Evolutionary conservation across 30 jellyfish, hydroid and myxozoan genomes (phyloP), one percentile per base, ranked within the genome.

Genomic region (Turritopsis dohrnii): DNA sequence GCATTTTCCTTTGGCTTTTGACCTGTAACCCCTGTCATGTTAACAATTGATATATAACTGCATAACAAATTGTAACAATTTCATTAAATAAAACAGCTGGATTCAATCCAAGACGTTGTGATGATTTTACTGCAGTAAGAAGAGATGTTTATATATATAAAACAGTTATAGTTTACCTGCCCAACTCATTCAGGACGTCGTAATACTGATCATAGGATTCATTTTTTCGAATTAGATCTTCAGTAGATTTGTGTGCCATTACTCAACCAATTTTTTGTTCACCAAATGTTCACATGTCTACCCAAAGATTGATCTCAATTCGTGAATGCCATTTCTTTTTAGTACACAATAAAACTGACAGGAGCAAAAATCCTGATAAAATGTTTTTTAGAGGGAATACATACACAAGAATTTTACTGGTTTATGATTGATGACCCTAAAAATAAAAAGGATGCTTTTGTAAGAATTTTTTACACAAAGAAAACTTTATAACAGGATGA

Each of bases 121-220:
- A 53, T 20, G 23, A n/a, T n/a, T n/a, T n/a, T n/a, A n/a, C n/a
- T n/a, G n/a, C n/a, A n/a, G n/a, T n/a, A n/a, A n/a, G n/a, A 18
- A 28, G 27, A 1, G 72, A 28, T 7, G 84, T 21, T 27, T 82
- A 20, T 1, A 31, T 18, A 52, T 22, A 31, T 19, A 28, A 65
- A 21, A 8, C 54, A 19, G 7, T 20, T 81, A 82, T 1, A 19
- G 60, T 87, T 74, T 83, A 94, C 99, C 99, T 94, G 81, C 99
- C 99, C 22, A 94, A 76, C 82, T 94, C 99, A 54, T 88, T 94
- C 73, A 72, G 79, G 65, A 94, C 96, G 22, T 88, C 99, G 87
- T 94, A 94, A 53, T 86, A 79, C 23, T 85, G 90, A 18, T 94
- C 93, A 74, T 84, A 81, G 82, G 96, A 89, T 71, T 88, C 96